Percentiles rank a stretch among this genome's conserved stretches.
Evolutionary conservation across 2,888 invertebrate species (phyloP).

Genomic region (Operophtera brumata): DNA sequence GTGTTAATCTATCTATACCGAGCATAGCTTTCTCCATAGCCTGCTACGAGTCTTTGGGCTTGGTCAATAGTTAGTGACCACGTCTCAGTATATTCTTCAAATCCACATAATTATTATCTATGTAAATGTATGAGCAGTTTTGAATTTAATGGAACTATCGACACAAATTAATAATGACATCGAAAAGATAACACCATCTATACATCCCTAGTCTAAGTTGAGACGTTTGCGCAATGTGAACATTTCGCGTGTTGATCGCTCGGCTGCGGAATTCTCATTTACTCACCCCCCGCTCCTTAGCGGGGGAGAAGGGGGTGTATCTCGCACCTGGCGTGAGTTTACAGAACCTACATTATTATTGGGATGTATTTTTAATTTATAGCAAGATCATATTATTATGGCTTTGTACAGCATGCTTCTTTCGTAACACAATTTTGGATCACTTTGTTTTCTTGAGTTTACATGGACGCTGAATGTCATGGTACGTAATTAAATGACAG

Average conservation of each 20-base stretch:
- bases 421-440: too few species aligned
- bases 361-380: conserved; percentile 18
- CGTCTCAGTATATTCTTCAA: too few species aligned
- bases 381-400: conserved; percentile 7
- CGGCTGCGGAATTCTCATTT: conserved; percentile 77
- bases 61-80: too few species aligned
- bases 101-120: too few species aligned
- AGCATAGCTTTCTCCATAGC: too few species aligned
- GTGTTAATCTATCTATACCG: too few species aligned
- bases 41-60: too few species aligned
- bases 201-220: conserved; percentile 61
- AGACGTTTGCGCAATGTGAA: conserved; percentile 80
- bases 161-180: conserved; percentile 11
- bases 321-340: conserved; percentile 42
- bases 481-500: too few species aligned
- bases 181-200: conserved; percentile 15
- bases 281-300: conserved; percentile 40
- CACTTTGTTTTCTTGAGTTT: background rate
- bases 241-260: conserved; percentile 78
- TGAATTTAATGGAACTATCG: too few species aligned
- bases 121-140: background rate
- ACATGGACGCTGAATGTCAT: too few species aligned
- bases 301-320: conserved; percentile 21
- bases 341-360: conserved; percentile 10
- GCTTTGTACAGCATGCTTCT: background rate